Conservation (phyloP, 2,888 invertebrate species). For the Oegoconia quadripuncta region DNA sequence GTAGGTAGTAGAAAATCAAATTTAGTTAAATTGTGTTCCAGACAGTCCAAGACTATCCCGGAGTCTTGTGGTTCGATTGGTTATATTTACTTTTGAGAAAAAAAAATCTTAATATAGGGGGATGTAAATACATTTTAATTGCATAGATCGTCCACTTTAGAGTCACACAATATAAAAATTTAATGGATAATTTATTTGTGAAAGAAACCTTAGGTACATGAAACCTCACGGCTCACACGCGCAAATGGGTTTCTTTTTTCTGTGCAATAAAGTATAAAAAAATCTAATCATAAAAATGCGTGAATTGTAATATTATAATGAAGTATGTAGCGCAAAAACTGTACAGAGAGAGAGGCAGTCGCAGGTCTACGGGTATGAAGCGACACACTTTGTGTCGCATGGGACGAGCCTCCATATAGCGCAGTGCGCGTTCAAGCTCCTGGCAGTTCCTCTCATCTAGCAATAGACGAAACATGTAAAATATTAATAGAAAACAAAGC, state of each 20-base stretch:
- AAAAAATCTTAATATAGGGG: not conserved
- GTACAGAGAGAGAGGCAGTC: slow-evolving; percentile 17
- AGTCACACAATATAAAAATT: no score
- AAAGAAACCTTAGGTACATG: no score
- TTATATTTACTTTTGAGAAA: not conserved
- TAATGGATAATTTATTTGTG: no score
- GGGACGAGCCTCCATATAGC: slow-evolving; percentile 5
- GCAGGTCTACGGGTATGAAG: slow-evolving; percentile 10
- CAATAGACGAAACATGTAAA: no score
- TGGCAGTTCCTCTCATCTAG: not conserved
- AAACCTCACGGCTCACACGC: no score
- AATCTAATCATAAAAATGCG: slow-evolving; percentile 13
- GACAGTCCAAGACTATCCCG: no score
- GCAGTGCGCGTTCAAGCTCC: not conserved
- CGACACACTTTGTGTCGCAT: slow-evolving; percentile 4
- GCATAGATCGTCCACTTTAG: no score
- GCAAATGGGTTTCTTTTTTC: no score
- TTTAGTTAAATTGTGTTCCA: no score
- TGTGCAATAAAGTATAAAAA: no score
- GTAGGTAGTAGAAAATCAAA: no score
- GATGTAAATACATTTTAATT: not conserved
- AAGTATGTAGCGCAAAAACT: slow-evolving; percentile 24
- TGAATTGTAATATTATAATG: slow-evolving; percentile 25
- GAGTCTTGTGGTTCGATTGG: not conserved
- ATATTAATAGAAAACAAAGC: no score